Evolutionary conservation across 2,113 vertebrate species (phyloP).

Genomic region (Hystrix brachyura): DNA sequence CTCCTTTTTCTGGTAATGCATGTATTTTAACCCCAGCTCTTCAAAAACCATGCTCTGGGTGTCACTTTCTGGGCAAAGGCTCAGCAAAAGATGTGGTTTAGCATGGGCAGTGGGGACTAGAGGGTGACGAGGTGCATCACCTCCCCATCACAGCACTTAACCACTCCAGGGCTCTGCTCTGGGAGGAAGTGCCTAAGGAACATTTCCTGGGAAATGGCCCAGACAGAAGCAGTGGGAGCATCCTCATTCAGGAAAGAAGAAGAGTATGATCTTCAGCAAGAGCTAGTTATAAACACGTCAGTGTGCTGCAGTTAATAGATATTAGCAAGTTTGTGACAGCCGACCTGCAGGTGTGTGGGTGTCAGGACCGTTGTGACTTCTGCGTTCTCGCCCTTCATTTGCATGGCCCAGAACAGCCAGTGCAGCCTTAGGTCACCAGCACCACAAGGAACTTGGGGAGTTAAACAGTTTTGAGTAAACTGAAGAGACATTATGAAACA

Average conservation of each 20-base stretch:
- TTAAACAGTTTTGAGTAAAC: neutral
- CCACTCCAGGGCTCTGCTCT: neutral
- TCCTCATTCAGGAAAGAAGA: neutral
- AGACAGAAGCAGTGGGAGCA: neutral
- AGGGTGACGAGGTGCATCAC: accelerated
- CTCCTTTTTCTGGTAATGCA: neutral
- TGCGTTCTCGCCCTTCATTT: neutral
- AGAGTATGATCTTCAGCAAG: neutral
- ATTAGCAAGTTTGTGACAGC: neutral
- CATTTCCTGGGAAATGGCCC: neutral
- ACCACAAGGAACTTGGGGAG: neutral
- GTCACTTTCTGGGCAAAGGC: neutral
- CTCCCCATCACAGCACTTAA: neutral
- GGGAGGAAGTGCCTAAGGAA: neutral
- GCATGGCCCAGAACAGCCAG: neutral
- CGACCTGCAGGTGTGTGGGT: accelerated
- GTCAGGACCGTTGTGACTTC: neutral
- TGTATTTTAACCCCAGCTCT: neutral
- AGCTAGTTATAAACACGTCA: neutral
- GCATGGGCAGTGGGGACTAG: accelerated
- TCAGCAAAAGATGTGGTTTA: too few relatives aligned
- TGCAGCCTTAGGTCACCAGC: neutral
- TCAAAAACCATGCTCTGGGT: neutral
- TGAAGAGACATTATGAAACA: conserved; percentile 16
- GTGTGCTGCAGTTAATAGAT: neutral